Base-by-base conservation (phyloP, 2,113 vertebrate genomes). In the Pithys albifrons region DNA sequence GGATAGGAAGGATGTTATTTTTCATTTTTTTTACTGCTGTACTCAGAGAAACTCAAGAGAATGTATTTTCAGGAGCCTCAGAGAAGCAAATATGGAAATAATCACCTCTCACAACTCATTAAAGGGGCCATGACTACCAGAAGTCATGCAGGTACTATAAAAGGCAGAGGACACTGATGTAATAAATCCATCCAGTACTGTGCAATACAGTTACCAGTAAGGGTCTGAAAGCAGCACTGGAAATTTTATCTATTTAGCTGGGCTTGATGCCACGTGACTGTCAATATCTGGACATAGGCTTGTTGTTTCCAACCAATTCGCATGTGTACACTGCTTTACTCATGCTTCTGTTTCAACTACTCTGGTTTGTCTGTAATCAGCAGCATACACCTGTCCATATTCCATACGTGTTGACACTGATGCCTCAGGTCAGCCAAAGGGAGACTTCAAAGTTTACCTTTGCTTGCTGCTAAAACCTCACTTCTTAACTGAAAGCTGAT, bases 401-500 rank as follows among this genome's bases (percentile, higher is more conserved):
- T 7, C 24, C 5, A 6, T 8, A 12, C 0, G 0, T 9, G 6
- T 29, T 85, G 55, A 54, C 12, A 19, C 29, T 41, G 18, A 25
- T 52, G 18, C 33, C 72, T 31, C 39, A 8, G 2, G 62, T 89
- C 31, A 52, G 49, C 19, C 55, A 74, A 70, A 88, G 46, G 23
- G 19, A 93, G 12, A 28, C 27, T 83, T 65, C 19, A 39, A 28
- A 35, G 16, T 28, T 83, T 76, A 46, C 31, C 23, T 77, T 66
- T 16, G 15, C 24, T 85, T 74, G 18, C 28, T 86, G 51, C 35
- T 77, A 62, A 20, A 2, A 27, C 54, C 51, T 92, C 41, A 1
- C 5, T 58, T 83, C 49, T 85, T 33, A 80, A 70, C 33, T 43
- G 58, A 52, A 80, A 86, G 15, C 12, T 76, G 24, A 5, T n/a